Conservation (phyloP, 1,140 invertebrate genomes). For the Euwallacea fornicatus region DNA sequence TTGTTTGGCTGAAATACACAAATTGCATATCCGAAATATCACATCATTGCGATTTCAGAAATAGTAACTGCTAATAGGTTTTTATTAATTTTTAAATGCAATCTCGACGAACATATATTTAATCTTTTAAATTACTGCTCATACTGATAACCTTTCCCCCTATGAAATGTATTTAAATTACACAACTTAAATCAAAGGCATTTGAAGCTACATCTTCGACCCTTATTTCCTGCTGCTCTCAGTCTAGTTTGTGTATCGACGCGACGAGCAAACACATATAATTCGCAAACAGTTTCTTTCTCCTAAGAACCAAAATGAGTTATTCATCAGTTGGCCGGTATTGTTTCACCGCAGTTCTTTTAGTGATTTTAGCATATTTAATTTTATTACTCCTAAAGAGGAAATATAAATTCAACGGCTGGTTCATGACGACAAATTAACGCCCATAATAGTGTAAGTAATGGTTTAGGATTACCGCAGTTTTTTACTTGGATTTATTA, state of each 20-base stretch:
- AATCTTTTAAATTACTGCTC: no score
- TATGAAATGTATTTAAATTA: slow-evolving; percentile 12
- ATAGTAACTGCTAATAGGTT: no score
- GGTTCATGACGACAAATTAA: slow-evolving; percentile 42
- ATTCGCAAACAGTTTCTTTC: slow-evolving; percentile 18
- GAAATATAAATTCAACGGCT: slow-evolving; percentile 50
- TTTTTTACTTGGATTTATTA: slow-evolving; percentile 9
- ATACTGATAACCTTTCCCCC: slow-evolving; percentile 14
- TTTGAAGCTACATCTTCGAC: slow-evolving; percentile 12
- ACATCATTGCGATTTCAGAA: not conserved
- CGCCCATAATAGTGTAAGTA: slow-evolving; percentile 30
- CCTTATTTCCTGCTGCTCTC: slow-evolving; percentile 4
- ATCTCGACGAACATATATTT: no score
- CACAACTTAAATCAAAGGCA: slow-evolving; percentile 9
- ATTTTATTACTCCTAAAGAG: slow-evolving; percentile 49
- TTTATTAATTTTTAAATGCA: no score
- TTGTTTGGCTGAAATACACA: not conserved
- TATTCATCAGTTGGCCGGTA: slow-evolving; percentile 47
- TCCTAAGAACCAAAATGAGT: slow-evolving; percentile 11
- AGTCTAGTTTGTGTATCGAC: not conserved
- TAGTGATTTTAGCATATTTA: slow-evolving; percentile 49
- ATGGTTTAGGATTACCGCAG: slow-evolving; percentile 26
- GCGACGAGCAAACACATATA: not conserved
- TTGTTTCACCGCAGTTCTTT: slow-evolving; percentile 48
- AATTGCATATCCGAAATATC: not conserved